Conservation (phyloP, 2,113 vertebrate genomes). For the Pachyramphus minor region DNA sequence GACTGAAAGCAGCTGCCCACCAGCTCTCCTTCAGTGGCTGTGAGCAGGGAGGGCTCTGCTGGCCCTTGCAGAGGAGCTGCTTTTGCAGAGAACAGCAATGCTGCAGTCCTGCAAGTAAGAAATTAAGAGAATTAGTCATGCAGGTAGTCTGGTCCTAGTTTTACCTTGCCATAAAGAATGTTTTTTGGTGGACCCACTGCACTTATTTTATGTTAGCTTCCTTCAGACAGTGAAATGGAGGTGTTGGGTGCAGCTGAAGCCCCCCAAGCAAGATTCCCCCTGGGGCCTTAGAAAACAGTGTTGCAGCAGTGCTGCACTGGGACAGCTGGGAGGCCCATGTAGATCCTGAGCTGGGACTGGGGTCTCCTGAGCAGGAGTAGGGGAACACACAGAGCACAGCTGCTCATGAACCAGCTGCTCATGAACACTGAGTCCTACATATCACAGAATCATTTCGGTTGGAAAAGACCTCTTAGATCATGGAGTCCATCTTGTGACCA, state of each 20-base stretch:
- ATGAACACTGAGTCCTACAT: not conserved
- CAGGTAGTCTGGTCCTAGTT: not conserved
- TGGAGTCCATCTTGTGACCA: not conserved
- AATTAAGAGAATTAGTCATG: not conserved
- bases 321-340: not conserved
- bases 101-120: not conserved
- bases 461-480: not conserved
- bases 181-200: rapidly evolving
- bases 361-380: not conserved
- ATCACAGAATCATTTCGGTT: not conserved
- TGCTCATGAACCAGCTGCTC: not conserved
- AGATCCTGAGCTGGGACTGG: not conserved
- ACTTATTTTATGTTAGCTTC: not conserved
- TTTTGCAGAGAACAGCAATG: not conserved
- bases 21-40: not conserved
- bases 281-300: not conserved
- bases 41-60: not conserved
- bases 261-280: not conserved
- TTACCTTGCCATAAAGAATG: not conserved
- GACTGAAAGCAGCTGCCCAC: not conserved
- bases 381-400: rapidly evolving
- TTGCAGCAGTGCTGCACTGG: not conserved
- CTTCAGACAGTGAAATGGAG: not conserved
- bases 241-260: not conserved
- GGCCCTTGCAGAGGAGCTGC: not conserved